Evolutionary conservation across 2,888 invertebrate genomes (phyloP), one percentile per base, ranked within the genome.

Genomic region (Callosobruchus maculatus): DNA sequence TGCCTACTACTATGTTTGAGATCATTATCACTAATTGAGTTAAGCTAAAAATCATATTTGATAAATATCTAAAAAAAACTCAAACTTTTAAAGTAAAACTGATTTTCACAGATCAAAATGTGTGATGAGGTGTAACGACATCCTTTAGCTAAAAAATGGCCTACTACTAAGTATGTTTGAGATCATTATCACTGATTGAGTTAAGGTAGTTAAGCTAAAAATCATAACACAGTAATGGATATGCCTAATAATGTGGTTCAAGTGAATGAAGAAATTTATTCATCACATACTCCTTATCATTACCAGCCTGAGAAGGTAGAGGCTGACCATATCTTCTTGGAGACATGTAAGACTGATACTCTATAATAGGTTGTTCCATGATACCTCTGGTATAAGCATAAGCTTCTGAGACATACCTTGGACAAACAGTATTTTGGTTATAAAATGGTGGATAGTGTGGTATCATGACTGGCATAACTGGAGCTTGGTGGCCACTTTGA

Each of bases 241-340:
- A 26, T 73, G 1, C 67, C 66, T 31, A 67, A 68, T 71, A 70
- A 70, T 70, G 69, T n/a, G n/a, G n/a, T 31, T 71, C 68, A 70
- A 70, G 67, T 49, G 70, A 71, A 22, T 70, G 70, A 20, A 67
- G n/a, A 26, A 74, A 73, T 20, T 71, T 73, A 7, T 70, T 70
- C 68, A 71, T 70, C 49, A 70, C 73, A 73, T 67, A 73, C 7
- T 73, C 70, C 30, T 73, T 70, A 67, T 73, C 73, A 73, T 67
- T 70, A 67, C 22, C 20, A 13, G 69, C n/a, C 18, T 22, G 66
- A 70, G 68, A 72, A 20, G n/a, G 30, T 22, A 67, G 71, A 67
- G 4, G 49, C 13, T 13, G 68, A 67, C 70, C 73, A 4, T 31
- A 9, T 70, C 21, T 67, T 21, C 31, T 73, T 0, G 70, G 49